phyloP scores from a whole-genome alignment of 2,797 vertebrate genomes.

The Chelonia mydas region DNA sequence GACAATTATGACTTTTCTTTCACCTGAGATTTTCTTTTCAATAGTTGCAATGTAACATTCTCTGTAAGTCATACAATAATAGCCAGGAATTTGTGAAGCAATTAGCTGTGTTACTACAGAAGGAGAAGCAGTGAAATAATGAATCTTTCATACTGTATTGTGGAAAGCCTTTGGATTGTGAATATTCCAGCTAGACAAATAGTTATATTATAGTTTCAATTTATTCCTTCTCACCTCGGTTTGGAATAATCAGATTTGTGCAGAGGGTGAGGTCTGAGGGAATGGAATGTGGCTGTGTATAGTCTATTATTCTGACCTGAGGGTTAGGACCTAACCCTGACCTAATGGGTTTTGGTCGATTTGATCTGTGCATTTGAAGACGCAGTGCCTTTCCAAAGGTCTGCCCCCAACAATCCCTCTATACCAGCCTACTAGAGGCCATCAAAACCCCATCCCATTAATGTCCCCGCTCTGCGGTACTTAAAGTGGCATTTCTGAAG shows the following conservation, averaged over 20 bases:
- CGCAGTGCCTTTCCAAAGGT: not conserved
- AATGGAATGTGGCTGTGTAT: not conserved
- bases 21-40: not conserved
- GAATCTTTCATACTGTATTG: slow-evolving; percentile 29
- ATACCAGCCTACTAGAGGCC: not conserved
- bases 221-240: not conserved
- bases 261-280: not conserved
- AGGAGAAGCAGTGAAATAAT: not conserved
- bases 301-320: not conserved
- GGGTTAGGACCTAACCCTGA: not conserved
- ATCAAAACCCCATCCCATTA: not conserved
- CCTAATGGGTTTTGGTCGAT: not conserved
- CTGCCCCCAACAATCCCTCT: not conserved
- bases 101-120: not conserved
- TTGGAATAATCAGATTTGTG: not conserved
- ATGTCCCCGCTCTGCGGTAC: not conserved
- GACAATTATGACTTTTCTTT: slow-evolving; percentile 14
- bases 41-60: not conserved
- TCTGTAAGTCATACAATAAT: not conserved
- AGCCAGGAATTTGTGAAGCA: not conserved
- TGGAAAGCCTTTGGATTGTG: not conserved
- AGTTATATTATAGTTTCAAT: not conserved
- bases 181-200: slow-evolving; percentile 30
- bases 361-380: not conserved
- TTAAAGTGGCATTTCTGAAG: not conserved